Evolutionary conservation across 1,140 invertebrate genomes (phyloP), one percentile per base, ranked within the genome.

Genomic region (Harlomillsia oculata): DNA sequence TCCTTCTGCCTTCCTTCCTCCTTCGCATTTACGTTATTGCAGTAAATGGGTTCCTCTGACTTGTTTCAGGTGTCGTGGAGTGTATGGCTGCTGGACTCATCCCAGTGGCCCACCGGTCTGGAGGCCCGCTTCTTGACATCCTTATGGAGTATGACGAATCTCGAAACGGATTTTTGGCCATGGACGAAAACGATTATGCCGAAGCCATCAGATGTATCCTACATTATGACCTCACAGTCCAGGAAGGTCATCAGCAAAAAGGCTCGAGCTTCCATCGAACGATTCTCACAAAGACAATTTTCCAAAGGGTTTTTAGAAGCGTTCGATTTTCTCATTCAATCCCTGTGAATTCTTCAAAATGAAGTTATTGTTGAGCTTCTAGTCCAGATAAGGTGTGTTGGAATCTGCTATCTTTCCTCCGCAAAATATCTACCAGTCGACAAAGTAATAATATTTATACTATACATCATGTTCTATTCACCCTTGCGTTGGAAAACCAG

Each of bases 1-100:
- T n/a, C n/a, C n/a, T n/a, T n/a, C n/a, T n/a, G n/a, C n/a, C n/a
- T n/a, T n/a, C n/a, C n/a, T n/a, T n/a, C n/a, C n/a, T n/a, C n/a
- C n/a, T n/a, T n/a, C n/a, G n/a, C n/a, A n/a, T n/a, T n/a, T n/a
- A n/a, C n/a, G n/a, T n/a, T n/a, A n/a, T n/a, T n/a, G n/a, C n/a
- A n/a, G n/a, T 39, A 14, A 40, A 40, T 21, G 2, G 11, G 8
- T 20, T 5, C 1, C 16, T 26, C 8, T 45, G 28, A 3, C 49
- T 50, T 54, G 40, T 53, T 52, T 61, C 68, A 84, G 84, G 88
- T 58, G 79, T 99, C 18, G 96, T 99, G 0, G 97, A 99, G 72
- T 85, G 83, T 64, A 94, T 99, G 91, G 95, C 97, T 32, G 92
- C 93, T 44, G 97, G 96, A 4, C 76, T 95, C n/a, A 81, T 99